Evolutionary conservation across 2,888 invertebrate genomes (phyloP), one percentile per base, ranked within the genome.

Genomic region (Resseliella maxima): DNA sequence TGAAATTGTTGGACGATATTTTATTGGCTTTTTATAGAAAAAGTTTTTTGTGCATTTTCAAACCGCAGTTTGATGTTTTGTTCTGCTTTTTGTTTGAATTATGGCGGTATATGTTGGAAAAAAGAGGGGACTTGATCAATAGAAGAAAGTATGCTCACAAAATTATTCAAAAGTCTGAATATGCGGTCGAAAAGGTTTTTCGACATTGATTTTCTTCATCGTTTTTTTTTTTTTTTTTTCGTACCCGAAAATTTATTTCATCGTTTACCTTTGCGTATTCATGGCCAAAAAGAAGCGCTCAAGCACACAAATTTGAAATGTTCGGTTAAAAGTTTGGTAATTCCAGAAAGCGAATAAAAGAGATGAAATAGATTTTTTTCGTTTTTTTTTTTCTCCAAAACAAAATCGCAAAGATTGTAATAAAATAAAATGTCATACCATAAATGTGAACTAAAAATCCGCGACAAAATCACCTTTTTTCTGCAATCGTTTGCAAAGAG

Each of bases 351-450:
- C 31, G 31, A 72, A 35, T 15, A 15, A 31, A 72, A 72, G 31
- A 35, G 72, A 31, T 31, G 31, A 72, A 31, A 72, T 72, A 72
- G 18, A 72, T 72, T 72, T 72, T 27, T 12, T 35, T 1, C 31
- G 35, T 6, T 15, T n/a, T 24, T 18, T 8, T 5, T 41, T 41
- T n/a, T n/a, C n/a, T n/a, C n/a, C n/a, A n/a, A n/a, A n/a, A n/a
- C n/a, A n/a, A 59, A 24, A 24, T 6, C n/a, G 24, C 31, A 72
- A 72, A 72, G 27, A 59, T 12, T 31, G 38, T 83, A 83, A 83
- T 83, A 83, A 83, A 83, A 83, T 83, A 83, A 83, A 83, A 38
- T 83, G 83, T 83, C 83, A 15, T 18, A 38, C 83, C n/a, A 38
- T 38, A 83, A 83, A 83, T 38, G 2, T 38, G 38, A 83, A 24